phyloP scores from a whole-genome alignment of 2,888 invertebrate species.

The Himalopsyche anomala region DNA sequence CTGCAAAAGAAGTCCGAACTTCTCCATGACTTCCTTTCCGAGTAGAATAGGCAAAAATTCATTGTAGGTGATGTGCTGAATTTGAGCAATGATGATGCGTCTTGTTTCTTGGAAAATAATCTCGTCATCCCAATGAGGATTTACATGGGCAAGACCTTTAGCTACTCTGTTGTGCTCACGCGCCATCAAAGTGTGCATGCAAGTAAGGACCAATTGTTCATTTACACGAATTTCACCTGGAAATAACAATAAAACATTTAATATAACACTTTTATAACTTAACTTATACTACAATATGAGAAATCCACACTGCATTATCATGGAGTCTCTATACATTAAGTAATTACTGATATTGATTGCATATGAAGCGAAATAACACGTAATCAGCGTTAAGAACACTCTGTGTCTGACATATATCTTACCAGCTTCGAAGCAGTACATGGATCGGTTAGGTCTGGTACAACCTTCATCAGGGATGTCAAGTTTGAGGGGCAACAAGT shows the following conservation, averaged over 20 bases:
- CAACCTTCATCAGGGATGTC: slow-evolving; percentile 96
- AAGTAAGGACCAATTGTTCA: slow-evolving; percentile 91
- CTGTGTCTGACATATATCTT: slow-evolving; percentile 66
- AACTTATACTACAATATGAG: too few relatives aligned
- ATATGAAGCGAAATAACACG: too few relatives aligned
- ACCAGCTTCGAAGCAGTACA: slow-evolving; percentile 96
- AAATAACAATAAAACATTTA: slow-evolving; percentile 64
- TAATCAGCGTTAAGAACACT: too few relatives aligned
- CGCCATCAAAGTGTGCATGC: slow-evolving; percentile 94
- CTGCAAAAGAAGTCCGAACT: slow-evolving; percentile 89
- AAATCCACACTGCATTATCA: too few relatives aligned
- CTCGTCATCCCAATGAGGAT: slow-evolving; percentile 96
- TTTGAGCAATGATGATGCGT: slow-evolving; percentile 89
- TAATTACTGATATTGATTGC: too few relatives aligned
- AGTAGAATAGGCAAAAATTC: slow-evolving; percentile 92
- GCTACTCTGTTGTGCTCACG: slow-evolving; percentile 94
- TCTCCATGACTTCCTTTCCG: slow-evolving; percentile 94
- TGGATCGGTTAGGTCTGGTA: slow-evolving; percentile 90
- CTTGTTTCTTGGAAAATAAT: slow-evolving; percentile 92
- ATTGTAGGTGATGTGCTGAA: slow-evolving; percentile 93
- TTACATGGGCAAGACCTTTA: slow-evolving; percentile 84
- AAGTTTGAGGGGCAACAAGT: slow-evolving; percentile 89
- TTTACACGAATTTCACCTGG: slow-evolving; percentile 93
- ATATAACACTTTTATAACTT: neutral
- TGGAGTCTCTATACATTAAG: too few relatives aligned